Evolutionary conservation across 1,140 invertebrate species (phyloP).

Genomic region (Microplitis demolitor): DNA sequence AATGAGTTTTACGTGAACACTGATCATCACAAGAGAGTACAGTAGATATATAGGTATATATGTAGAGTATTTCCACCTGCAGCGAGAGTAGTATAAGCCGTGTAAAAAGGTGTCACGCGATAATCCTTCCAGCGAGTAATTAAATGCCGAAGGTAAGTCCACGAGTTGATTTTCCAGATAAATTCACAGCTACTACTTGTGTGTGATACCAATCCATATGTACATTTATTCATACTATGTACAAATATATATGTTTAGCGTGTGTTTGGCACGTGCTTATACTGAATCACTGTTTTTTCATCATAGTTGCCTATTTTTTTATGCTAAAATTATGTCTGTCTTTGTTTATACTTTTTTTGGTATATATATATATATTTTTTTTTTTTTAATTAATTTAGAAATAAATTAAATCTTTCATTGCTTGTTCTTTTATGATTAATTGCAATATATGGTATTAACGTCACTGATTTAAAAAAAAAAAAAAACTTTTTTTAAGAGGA

Average conservation of each 20-base stretch:
- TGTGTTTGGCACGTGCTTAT: slow-evolving; percentile 35
- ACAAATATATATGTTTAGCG: background rate
- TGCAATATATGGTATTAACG: no score
- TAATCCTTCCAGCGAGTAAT: slow-evolving; percentile 34
- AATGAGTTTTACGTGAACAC: background rate
- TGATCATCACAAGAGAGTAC: slow-evolving; percentile 9
- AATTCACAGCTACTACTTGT: slow-evolving; percentile 22
- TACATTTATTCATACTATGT: background rate
- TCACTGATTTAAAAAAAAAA: no score
- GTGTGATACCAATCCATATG: background rate
- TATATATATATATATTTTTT: no score
- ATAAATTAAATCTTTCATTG: no score
- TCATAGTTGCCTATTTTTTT: background rate
- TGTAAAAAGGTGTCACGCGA: slow-evolving; percentile 42
- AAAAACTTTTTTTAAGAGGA: no score
- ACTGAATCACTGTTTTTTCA: background rate
- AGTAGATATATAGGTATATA: background rate
- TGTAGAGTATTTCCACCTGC: slow-evolving; percentile 22
- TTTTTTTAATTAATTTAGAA: no score
- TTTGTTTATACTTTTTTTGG: no score
- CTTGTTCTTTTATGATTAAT: no score
- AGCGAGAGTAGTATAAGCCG: slow-evolving; percentile 5
- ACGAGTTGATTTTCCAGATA: slow-evolving; percentile 38
- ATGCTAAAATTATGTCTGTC: no score
- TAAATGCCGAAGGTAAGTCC: slow-evolving; percentile 38